These are phyloP conservation scores for Pantherophis guttatus DNA, from an alignment of 2,113 vertebrate genomes.

Conservation along the genomic window DNA sequence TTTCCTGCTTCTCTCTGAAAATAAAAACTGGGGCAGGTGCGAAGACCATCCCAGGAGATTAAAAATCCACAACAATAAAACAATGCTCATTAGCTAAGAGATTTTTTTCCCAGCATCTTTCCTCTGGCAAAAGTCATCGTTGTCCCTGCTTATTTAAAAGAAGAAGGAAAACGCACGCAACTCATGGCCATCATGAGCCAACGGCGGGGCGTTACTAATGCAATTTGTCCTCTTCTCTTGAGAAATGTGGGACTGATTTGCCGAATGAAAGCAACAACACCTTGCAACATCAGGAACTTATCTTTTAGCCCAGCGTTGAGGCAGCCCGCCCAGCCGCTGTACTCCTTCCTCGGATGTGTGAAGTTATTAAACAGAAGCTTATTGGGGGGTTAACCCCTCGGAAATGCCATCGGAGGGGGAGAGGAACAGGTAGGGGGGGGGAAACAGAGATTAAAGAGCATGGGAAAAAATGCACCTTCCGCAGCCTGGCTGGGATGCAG, in stretches of 20 bases:
- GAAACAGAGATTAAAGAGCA: neutral
- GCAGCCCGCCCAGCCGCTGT: neutral
- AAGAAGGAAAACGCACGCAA: neutral
- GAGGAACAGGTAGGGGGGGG: conserved; percentile 3
- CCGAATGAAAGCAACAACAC: conserved; percentile 38
- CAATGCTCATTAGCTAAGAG: neutral
- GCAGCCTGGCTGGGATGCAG: neutral
- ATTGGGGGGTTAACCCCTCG: conserved; percentile 13
- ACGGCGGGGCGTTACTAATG: conserved; percentile 19
- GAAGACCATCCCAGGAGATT: neutral
- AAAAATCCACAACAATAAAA: neutral
- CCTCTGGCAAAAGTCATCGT: neutral
- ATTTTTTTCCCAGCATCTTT: neutral
- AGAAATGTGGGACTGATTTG: conserved; percentile 44
- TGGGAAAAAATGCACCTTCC: neutral
- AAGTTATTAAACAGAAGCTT: conserved; percentile 41
- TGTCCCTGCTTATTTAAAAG: conserved; percentile 4
- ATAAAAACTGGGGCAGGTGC: neutral
- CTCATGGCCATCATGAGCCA: conserved; percentile 3
- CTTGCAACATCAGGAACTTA: conserved; percentile 37
- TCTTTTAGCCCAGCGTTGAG: conserved; percentile 24
- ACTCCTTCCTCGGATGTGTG: conserved; percentile 5
- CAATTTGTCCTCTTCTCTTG: conserved; percentile 37
- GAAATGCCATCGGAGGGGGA: neutral
- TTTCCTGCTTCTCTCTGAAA: neutral